phyloP scores from a whole-genome alignment of 2,888 invertebrate genomes.

The Escarpia spicata region DNA sequence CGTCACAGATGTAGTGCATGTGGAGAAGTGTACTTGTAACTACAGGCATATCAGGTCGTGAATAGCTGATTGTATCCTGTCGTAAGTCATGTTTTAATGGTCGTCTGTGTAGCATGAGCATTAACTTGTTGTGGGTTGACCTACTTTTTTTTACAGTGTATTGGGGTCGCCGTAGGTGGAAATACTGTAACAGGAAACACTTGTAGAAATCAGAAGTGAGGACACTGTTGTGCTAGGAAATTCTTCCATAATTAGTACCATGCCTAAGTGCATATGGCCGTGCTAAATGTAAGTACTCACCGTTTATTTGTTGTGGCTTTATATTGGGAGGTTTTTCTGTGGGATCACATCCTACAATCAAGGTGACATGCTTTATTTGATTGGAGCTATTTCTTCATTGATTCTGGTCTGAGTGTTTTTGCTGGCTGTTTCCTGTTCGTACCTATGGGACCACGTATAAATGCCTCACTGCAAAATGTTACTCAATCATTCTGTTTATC shows the following conservation, averaged over 20 bases:
- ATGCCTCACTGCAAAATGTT: slow-evolving; percentile 4
- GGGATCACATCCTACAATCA: not conserved
- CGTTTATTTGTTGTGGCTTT: not conserved
- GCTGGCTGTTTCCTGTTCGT: not conserved
- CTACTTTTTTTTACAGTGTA: not conserved
- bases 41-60: not conserved
- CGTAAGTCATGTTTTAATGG: slow-evolving; percentile 12
- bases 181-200: not conserved
- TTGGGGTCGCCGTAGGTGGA: not conserved
- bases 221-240: not conserved
- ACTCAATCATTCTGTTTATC: not conserved
- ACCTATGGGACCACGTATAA: not conserved
- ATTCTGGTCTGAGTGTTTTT: not conserved
- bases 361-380: not conserved
- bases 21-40: not conserved
- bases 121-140: not conserved
- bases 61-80: slow-evolving; percentile 13
- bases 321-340: not conserved
- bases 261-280: not conserved
- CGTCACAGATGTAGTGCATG: not conserved
- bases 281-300: not conserved
- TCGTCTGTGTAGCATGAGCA: not conserved
- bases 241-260: slow-evolving; percentile 16
- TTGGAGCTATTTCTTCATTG: slow-evolving; percentile 3
- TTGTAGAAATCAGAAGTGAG: not conserved